Evolutionary conservation across 2,888 invertebrate genomes (phyloP).

Genomic region (Platypus cylindrus): DNA sequence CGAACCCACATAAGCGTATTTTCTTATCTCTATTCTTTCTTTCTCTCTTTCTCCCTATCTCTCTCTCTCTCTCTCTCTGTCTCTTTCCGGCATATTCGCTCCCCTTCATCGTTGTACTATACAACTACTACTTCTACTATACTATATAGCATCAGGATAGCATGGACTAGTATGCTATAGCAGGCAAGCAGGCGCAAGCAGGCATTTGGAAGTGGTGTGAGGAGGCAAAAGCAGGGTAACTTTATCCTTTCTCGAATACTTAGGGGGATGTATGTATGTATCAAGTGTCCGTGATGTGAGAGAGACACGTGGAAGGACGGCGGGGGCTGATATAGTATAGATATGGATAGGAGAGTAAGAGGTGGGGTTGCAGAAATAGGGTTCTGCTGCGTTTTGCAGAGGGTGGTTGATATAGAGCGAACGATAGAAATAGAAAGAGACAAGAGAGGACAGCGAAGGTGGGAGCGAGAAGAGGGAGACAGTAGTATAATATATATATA

Average conservation of each 20-base stretch:
- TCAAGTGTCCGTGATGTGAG: slow-evolving; percentile 27
- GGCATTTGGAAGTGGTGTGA: slow-evolving; percentile 2
- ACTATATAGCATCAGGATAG: no score
- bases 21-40: slow-evolving; percentile 14
- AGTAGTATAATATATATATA: no score
- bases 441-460: slow-evolving; percentile 10
- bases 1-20: slow-evolving; percentile 14
- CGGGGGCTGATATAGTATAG: slow-evolving; percentile 9
- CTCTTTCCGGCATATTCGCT: no score
- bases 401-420: neutral
- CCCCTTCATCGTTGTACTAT: no score
- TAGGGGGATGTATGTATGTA: slow-evolving; percentile 25
- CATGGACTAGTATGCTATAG: no score
- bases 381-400: slow-evolving; percentile 26
- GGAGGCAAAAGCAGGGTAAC: slow-evolving; percentile 7
- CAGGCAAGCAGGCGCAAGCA: slow-evolving; percentile 1
- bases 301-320: slow-evolving; percentile 19
- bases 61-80: no score
- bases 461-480: slow-evolving; percentile 13
- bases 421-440: neutral
- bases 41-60: no score
- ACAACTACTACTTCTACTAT: no score
- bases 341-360: slow-evolving; percentile 4
- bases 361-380: slow-evolving; percentile 16
- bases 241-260: slow-evolving; percentile 17